These are phyloP conservation scores for Lasioglossum calceatum DNA, from an alignment of 2,888 invertebrate genomes.

Conservation along the genomic window DNA sequence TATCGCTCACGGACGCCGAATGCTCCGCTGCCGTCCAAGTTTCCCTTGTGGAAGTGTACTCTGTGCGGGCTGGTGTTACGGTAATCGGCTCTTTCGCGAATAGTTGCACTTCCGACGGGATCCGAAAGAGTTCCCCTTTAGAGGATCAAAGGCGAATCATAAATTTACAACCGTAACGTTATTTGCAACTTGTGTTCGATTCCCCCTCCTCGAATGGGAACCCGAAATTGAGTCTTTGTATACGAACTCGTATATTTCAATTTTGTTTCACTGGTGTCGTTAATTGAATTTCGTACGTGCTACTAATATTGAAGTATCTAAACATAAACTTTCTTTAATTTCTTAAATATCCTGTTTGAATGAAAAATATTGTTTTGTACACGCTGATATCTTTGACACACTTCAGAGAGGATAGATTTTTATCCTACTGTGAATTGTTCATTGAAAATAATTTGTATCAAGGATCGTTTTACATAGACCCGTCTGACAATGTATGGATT, in stretches of 20 bases:
- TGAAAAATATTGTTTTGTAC: neutral
- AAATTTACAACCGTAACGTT: neutral
- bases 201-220: neutral
- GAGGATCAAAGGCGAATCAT: constrained; percentile 13
- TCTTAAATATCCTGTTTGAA: no score
- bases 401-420: neutral
- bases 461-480: neutral
- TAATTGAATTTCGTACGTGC: neutral
- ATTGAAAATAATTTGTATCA: no score
- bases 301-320: neutral
- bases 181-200: neutral
- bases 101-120: neutral
- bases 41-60: neutral
- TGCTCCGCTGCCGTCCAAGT: constrained; percentile 2
- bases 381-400: no score
- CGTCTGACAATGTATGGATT: neutral
- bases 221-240: neutral
- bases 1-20: constrained; percentile 11
- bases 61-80: neutral
- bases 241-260: neutral
- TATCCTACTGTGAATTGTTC: neutral
- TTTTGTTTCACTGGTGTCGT: neutral
- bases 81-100: constrained; percentile 24
- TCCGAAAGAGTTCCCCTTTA: neutral
- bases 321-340: no score